A percentile compares a stretch with the other conserved stretches of the same genome.
These are phyloP conservation scores for Platyrinchus mystaceus DNA, from an alignment of 2,797 vertebrate genomes.

Conservation along the genomic window DNA sequence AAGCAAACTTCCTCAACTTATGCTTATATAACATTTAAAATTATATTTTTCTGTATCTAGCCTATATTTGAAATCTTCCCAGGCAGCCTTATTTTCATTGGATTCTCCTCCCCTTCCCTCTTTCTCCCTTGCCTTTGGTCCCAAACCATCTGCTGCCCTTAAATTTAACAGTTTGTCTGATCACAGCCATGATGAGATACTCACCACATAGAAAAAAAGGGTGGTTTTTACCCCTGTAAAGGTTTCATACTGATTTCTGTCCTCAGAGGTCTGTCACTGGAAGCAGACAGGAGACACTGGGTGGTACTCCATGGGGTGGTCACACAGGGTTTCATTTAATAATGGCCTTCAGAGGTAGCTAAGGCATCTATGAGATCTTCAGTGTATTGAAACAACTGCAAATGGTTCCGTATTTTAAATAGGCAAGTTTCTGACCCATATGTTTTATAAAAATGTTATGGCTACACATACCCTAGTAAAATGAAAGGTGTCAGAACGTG, in stretches of 20 bases:
- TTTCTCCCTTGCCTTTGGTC: neutral
- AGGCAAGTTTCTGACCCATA: fast-evolving
- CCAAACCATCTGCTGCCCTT: neutral
- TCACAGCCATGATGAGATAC: neutral
- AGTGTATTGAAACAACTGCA: neutral
- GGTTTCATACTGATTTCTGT: neutral
- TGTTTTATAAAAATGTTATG: neutral
- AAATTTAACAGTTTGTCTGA: neutral
- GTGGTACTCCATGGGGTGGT: neutral
- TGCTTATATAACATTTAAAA: neutral
- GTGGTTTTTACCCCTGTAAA: neutral
- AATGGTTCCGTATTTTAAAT: neutral
- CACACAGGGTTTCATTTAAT: neutral
- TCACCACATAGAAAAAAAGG: neutral
- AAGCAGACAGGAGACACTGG: neutral
- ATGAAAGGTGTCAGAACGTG: fast-evolving
- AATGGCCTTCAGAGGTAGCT: neutral
- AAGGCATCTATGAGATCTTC: neutral
- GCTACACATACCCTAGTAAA: neutral
- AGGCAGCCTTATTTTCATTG: neutral
- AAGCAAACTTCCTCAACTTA: neutral
- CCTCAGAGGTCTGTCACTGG: neutral
- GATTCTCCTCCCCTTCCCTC: neutral
- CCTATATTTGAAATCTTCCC: neutral
- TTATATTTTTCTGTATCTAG: neutral